Evolutionary conservation across 2,113 vertebrate genomes (phyloP).

Genomic region (Albula goreensis): DNA sequence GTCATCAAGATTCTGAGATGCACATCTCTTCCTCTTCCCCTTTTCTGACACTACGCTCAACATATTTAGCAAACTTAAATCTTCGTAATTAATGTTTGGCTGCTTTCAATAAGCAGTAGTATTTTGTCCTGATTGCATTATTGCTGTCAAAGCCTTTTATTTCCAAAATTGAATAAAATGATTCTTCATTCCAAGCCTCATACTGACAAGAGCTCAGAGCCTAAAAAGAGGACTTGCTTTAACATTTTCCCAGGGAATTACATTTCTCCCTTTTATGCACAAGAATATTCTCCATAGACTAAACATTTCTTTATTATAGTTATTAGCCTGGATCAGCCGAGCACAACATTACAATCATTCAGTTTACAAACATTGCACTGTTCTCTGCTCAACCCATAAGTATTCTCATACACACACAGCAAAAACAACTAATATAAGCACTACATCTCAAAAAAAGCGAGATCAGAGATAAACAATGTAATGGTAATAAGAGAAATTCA

Average conservation of each 20-base stretch:
- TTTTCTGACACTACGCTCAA: not conserved
- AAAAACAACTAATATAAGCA: not conserved
- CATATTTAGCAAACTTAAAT: slow-evolving; percentile 12
- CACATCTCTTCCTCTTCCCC: not conserved
- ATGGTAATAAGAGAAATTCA: too few species aligned
- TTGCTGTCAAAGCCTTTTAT: not conserved
- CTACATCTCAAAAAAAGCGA: not conserved
- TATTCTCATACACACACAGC: not conserved
- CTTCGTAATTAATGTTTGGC: not conserved
- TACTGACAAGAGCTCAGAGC: slow-evolving; percentile 23
- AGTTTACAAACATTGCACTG: not conserved
- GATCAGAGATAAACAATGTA: not conserved
- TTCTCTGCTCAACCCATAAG: not conserved
- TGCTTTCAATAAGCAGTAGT: not conserved
- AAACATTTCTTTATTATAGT: slow-evolving; percentile 28
- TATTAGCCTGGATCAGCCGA: slow-evolving; percentile 10
- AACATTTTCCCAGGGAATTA: slow-evolving; percentile 27
- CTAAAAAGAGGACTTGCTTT: slow-evolving; percentile 22
- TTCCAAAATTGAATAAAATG: slow-evolving; percentile 17
- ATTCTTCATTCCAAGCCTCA: slow-evolving; percentile 10
- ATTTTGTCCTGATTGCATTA: not conserved
- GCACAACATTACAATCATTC: not conserved
- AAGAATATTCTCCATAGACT: slow-evolving; percentile 18
- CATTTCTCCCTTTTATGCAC: slow-evolving; percentile 11
- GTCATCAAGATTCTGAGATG: not conserved